A percentile compares a stretch with the other conserved stretches of the same genome.
Conservation (phyloP, 2,113 vertebrate genomes). For the Catharus minimus region DNA sequence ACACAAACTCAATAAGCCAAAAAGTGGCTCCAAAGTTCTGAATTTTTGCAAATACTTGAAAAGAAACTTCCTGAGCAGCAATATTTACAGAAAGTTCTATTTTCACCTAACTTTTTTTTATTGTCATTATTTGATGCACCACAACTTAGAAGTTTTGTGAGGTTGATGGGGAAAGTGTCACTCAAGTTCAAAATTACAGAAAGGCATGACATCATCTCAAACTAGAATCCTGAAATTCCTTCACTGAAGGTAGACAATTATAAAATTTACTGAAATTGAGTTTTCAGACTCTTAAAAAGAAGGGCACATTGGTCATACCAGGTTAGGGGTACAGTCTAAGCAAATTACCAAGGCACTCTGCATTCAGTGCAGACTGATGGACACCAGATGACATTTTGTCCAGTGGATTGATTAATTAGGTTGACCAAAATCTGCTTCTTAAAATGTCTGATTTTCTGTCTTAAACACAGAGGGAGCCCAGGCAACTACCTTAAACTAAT, state of each 20-base stretch:
- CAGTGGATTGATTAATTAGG: background rate
- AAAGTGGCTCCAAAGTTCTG: background rate
- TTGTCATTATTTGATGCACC: background rate
- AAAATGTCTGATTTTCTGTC: background rate
- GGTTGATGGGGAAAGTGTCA: background rate
- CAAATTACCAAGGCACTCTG: background rate
- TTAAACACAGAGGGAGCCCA: background rate
- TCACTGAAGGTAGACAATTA: background rate
- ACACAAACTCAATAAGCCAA: background rate
- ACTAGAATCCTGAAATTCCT: background rate
- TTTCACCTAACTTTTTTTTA: background rate
- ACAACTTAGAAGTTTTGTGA: background rate
- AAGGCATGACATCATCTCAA: background rate
- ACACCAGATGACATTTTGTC: background rate
- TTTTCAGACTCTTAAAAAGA: background rate
- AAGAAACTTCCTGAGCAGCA: background rate
- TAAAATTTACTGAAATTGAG: background rate
- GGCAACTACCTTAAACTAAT: background rate
- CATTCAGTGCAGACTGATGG: background rate
- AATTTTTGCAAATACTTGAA: background rate
- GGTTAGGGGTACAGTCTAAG: background rate
- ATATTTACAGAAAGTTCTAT: background rate
- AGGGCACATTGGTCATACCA: background rate
- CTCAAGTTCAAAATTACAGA: background rate
- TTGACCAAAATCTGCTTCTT: background rate